Base-by-base conservation (phyloP, 2,888 invertebrate genomes). In the Tetragonisca angustula region DNA sequence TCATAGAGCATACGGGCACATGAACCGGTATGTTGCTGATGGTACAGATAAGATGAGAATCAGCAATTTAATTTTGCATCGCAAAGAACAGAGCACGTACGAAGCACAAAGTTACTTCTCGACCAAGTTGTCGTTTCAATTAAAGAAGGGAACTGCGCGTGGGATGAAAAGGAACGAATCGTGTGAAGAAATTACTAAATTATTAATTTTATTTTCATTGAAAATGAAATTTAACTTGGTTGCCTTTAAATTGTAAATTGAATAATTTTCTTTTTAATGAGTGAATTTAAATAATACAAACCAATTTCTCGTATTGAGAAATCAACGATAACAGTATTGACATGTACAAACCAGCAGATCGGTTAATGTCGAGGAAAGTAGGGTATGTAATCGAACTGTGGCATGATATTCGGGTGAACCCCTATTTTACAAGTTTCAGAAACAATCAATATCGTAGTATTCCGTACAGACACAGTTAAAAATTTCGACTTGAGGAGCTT, bases 61-160 rank as follows among this genome's bases (percentile, higher is more conserved):
- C 43, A 43, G 43, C 43, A 43, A 43, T 69, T 86, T 81, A 73
- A 86, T 83, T 77, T 78, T 78, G 73, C 78, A 74, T 65, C 76
- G 69, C 21, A 24, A 54, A 72, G 69, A 50, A 3, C 54, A 50
- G 52, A 54, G 21, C n/a, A n/a, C 43, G 9, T 43, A 9, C 43
- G 9, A 43, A 43, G 43, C 43, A 43, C 43, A 27, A 27, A 21
- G 32, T 17, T 24, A 54, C 69, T 59, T 13, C 27, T 5, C 49
- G 52, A 21, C 17, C 11, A n/a, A 59, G 27, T 67, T 24, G 27
- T 59, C 59, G 15, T 70, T 81, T 49, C 76, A 54, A 84, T 68
- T 74, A 64, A 71, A 21, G 27, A 21, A 56, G 13, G 13, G 50
- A 36, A 56, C 54, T 61, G 61, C 36, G 65, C 61, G 61, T 49